phyloP scores from a whole-genome alignment of 1,140 invertebrate species.

The Drosophila orena region DNA sequence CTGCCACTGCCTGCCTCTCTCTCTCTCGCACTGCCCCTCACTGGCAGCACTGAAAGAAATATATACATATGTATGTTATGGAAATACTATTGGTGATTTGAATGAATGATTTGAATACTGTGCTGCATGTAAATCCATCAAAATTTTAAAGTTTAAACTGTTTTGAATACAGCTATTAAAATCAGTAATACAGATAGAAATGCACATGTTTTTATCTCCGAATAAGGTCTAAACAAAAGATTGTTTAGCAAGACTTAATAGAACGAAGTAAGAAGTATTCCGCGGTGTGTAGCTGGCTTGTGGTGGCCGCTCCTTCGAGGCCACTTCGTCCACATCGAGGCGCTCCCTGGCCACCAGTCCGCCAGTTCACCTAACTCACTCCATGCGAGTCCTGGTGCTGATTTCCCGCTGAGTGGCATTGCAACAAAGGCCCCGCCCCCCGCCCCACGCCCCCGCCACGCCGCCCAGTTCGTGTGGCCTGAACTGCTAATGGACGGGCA shows the following conservation, averaged over 20 bases:
- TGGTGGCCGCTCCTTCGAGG: slow-evolving; percentile 53
- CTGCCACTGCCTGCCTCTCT: background rate
- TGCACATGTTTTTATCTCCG: too few species aligned
- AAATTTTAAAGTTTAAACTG: too few species aligned
- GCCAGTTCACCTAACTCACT: too few species aligned
- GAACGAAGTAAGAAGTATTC: background rate
- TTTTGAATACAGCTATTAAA: too few species aligned
- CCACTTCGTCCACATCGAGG: slow-evolving; percentile 50
- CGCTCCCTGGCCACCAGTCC: background rate
- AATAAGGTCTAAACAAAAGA: too few species aligned
- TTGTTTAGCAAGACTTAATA: background rate
- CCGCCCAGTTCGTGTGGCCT: slow-evolving; percentile 18
- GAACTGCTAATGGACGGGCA: slow-evolving; percentile 77
- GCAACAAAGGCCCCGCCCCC: slow-evolving; percentile 60
- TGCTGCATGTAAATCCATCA: too few species aligned
- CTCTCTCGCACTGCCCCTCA: background rate
- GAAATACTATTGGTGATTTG: too few species aligned
- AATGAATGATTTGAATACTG: too few species aligned
- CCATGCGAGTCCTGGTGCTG: slow-evolving; percentile 51
- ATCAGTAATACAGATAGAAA: too few species aligned
- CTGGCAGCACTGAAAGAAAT: slow-evolving; percentile 2
- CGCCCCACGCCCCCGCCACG: background rate
- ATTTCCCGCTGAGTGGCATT: slow-evolving; percentile 71
- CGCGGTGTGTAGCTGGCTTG: background rate
- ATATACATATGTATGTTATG: too few species aligned